Base-by-base conservation (phyloP, 2,888 invertebrate genomes). In the Pandemis cinnamomeana region DNA sequence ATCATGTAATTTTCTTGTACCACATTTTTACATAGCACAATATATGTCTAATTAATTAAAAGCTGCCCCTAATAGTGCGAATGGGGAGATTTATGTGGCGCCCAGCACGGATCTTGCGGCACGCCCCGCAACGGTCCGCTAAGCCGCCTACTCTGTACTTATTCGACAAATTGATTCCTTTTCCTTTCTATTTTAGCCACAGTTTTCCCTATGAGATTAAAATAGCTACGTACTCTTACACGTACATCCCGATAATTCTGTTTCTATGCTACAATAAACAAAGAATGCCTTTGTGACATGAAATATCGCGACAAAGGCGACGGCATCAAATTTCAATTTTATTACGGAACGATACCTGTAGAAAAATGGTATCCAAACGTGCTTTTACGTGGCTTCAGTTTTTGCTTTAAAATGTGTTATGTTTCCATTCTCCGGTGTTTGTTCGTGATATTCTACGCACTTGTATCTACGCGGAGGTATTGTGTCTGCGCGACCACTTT, bases 351-450 rank as follows among this genome's bases (percentile, higher is more conserved):
- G 44, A 51, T 67, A 55, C 60, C 66, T 60, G 53, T 42, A 51
- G 67, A 67, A 58, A 55, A 72, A 61, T 72, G 61, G 60, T 67
- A 67, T 55, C 62, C 36, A 61, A 68, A 44, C 72, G 46, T 10
- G 55, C 72, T 7, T 61, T 71, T 62, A n/a, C 61, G 20, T 20
- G 53, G 67, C 42, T 60, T 72, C 67, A 20, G 41, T 62, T 62
- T 61, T 41, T 67, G 61, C 67, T 72, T 67, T 67, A 67, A 72
- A 72, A 60, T 66, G 41, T 72, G 67, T 72, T 72, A 60, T 67
- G 61, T 67, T 72, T 72, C 36, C 62, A 72, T 72, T 72, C 68
- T 41, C 62, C 62, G 44, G 11, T 72, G 67, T 72, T 67, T 72
- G 62, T 15, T 62, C 46, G 8, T 13, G 44, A 27, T 58, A 58